phyloP scores from a whole-genome alignment of 2,113 vertebrate species.

The Ailuropoda melanoleuca region DNA sequence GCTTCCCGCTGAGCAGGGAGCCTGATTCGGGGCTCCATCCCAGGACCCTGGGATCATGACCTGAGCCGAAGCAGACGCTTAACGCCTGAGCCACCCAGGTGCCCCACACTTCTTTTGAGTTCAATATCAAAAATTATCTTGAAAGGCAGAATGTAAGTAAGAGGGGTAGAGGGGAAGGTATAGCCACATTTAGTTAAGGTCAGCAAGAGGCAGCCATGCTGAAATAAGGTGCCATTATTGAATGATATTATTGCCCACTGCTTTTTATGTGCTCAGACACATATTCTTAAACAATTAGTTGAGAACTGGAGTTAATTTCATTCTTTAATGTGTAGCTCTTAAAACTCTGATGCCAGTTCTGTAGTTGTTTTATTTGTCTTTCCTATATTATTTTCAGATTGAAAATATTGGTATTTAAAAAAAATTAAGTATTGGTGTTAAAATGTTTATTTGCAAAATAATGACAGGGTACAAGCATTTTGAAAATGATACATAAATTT shows the following conservation, averaged over 20 bases:
- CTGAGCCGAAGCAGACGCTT: too few relatives aligned
- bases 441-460: slow-evolving; percentile 25
- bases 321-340: background rate
- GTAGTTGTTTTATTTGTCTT: slow-evolving; percentile 14
- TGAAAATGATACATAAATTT: background rate
- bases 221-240: background rate
- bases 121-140: slow-evolving; percentile 24
- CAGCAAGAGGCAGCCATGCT: background rate
- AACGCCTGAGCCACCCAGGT: too few relatives aligned
- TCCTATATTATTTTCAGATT: background rate
- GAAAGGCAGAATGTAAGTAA: background rate
- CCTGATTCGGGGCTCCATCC: too few relatives aligned
- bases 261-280: background rate
- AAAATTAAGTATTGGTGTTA: background rate
- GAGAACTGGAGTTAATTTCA: slow-evolving; percentile 17
- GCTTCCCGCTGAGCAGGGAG: too few relatives aligned
- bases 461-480: background rate
- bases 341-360: background rate
- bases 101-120: background rate
- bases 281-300: background rate
- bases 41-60: too few relatives aligned
- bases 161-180: background rate
- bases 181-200: background rate
- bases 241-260: background rate
- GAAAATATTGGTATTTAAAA: background rate